Percentiles rank a stretch among this genome's conserved stretches.
These are phyloP conservation scores for Caenorhabditis drosophilae DNA, from an alignment of 2,888 invertebrate species.

Conservation along the genomic window DNA sequence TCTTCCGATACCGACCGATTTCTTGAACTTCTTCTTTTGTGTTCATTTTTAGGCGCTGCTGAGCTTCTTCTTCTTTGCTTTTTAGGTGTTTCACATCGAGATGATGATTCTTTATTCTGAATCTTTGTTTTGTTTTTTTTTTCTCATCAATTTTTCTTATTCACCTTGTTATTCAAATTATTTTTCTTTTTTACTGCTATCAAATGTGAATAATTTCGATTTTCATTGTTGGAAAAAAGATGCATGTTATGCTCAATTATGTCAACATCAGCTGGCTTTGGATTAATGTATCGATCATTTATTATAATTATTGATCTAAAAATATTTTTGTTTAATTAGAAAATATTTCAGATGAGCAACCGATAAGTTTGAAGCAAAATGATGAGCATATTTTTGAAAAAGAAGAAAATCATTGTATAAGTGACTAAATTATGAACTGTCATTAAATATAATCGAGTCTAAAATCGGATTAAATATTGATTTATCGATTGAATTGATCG, in stretches of 20 bases:
- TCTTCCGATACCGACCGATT: conserved; percentile 29
- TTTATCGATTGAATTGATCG: neutral
- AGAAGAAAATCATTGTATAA: conserved; percentile 95
- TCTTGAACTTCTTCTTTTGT: conserved; percentile 20
- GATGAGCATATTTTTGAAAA: conserved; percentile 87
- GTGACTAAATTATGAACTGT: conserved; percentile 86
- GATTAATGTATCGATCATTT: conserved; percentile 60
- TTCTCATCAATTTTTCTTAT: conserved; percentile 14
- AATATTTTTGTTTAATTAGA: neutral
- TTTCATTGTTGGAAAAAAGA: too few species aligned
- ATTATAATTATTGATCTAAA: conserved; percentile 46
- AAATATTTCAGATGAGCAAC: conserved; percentile 4
- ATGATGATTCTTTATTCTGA: conserved; percentile 5
- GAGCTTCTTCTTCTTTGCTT: conserved; percentile 25
- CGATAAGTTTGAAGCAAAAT: conserved; percentile 76
- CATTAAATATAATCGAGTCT: conserved; percentile 78
- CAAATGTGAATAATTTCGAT: too few species aligned
- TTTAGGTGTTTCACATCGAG: conserved; percentile 12
- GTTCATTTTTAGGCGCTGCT: conserved; percentile 13
- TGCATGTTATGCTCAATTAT: conserved; percentile 39
- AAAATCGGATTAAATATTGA: neutral
- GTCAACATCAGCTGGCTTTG: conserved; percentile 44
- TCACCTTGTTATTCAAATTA: conserved; percentile 10
- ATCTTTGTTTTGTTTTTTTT: neutral
- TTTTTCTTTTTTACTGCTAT: conserved; percentile 8